Percentiles rank a stretch among this genome's conserved stretches.
Evolutionary conservation across 2,888 invertebrate species (phyloP).

Genomic region (Agriopis aurantiaria): DNA sequence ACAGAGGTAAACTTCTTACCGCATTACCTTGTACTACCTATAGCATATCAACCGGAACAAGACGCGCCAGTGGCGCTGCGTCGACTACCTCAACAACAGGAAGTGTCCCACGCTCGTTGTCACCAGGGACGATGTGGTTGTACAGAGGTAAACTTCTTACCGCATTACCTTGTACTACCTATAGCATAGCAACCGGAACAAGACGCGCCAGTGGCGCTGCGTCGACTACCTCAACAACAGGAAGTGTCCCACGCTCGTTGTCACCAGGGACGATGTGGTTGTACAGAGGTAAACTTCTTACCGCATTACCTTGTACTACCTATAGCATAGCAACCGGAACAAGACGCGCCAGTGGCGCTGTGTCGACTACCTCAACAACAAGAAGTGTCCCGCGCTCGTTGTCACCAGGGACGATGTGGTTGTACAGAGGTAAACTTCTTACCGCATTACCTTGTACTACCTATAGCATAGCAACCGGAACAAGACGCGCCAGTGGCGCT

Average conservation of each 20-base stretch:
- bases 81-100: slow-evolving; percentile 67
- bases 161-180: slow-evolving; percentile 66
- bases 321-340: slow-evolving; percentile 71
- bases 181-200: slow-evolving; percentile 69
- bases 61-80: slow-evolving; percentile 77
- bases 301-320: slow-evolving; percentile 63
- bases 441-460: slow-evolving; percentile 62
- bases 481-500: slow-evolving; percentile 75
- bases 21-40: slow-evolving; percentile 66
- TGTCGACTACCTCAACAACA: slow-evolving; percentile 69
- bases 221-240: slow-evolving; percentile 69
- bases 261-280: slow-evolving; percentile 69
- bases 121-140: slow-evolving; percentile 67
- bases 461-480: slow-evolving; percentile 71
- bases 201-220: slow-evolving; percentile 76
- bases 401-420: slow-evolving; percentile 70
- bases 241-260: slow-evolving; percentile 74
- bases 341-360: slow-evolving; percentile 77
- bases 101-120: slow-evolving; percentile 76
- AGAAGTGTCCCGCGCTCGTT: slow-evolving; percentile 74
- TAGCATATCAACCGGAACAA: slow-evolving; percentile 69
- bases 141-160: slow-evolving; percentile 39
- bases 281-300: slow-evolving; percentile 39
- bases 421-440: slow-evolving; percentile 39
- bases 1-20: slow-evolving; percentile 22